Conservation (phyloP, 2,888 invertebrate species). For the Willowsia nigromaculata region DNA sequence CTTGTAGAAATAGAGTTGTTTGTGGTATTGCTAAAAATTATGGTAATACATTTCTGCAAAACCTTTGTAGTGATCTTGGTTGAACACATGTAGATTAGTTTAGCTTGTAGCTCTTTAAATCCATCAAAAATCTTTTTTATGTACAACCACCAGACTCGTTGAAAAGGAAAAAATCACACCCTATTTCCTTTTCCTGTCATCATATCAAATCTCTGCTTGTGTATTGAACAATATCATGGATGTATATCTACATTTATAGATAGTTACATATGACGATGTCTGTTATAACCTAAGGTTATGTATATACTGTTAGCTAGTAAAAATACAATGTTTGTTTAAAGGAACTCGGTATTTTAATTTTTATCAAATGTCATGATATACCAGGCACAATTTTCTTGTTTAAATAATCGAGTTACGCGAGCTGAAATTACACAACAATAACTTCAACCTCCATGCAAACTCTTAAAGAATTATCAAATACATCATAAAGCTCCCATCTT, state of each 20-base stretch:
- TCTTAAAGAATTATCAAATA: too few species aligned
- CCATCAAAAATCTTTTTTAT: conserved; percentile 45
- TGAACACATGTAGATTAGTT: not conserved
- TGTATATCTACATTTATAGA: not conserved
- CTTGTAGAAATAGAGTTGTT: not conserved
- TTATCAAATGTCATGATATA: too few species aligned
- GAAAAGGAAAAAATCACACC: conserved; percentile 73
- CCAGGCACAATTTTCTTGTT: too few species aligned
- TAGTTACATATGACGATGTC: not conserved
- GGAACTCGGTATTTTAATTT: too few species aligned
- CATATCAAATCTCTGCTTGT: conserved; percentile 50
- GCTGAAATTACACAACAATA: too few species aligned
- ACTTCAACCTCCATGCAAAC: too few species aligned
- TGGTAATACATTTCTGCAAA: not conserved
- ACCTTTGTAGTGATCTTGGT: not conserved
- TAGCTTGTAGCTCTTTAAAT: conserved; percentile 39
- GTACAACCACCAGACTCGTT: conserved; percentile 37
- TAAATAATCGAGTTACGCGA: too few species aligned
- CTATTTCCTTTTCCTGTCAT: conserved; percentile 75
- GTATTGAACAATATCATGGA: not conserved
- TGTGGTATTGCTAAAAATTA: conserved; percentile 4
- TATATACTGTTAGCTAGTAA: too few species aligned
- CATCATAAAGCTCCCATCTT: too few species aligned
- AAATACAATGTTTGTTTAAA: too few species aligned
- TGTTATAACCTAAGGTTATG: too few species aligned